A percentile compares a stretch with the other conserved stretches of the same genome.
phyloP scores from a whole-genome alignment of 2,113 vertebrate species.

The Nerophis ophidion region DNA sequence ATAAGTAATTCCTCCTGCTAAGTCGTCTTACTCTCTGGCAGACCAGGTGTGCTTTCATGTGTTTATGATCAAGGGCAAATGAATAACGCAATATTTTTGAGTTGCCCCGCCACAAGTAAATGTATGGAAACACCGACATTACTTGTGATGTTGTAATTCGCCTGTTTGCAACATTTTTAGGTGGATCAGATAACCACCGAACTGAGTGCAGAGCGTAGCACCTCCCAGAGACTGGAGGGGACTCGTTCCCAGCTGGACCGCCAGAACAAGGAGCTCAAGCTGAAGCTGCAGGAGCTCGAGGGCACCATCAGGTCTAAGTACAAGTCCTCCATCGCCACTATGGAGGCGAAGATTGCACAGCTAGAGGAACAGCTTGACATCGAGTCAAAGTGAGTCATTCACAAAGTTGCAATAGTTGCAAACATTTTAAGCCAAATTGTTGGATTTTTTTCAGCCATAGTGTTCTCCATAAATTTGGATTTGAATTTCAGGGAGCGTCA shows the following conservation, averaged over 20 bases:
- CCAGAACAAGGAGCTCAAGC: conserved; percentile 92
- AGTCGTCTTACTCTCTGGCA: not conserved
- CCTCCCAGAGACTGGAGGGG: conserved; percentile 83
- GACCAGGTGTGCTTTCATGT: not conserved
- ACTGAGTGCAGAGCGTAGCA: conserved; percentile 82
- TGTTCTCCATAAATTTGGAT: not conserved
- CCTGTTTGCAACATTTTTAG: conserved; percentile 49
- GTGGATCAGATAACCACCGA: conserved; percentile 85
- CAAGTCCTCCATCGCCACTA: conserved; percentile 77
- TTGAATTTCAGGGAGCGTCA: conserved; percentile 79
- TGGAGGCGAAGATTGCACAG: conserved; percentile 87
- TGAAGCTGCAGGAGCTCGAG: conserved; percentile 92
- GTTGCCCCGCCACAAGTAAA: too few species aligned
- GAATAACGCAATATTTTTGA: too few species aligned
- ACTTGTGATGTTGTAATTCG: not conserved
- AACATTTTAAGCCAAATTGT: not conserved
- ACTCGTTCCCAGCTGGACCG: conserved; percentile 86
- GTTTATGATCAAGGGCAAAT: not conserved
- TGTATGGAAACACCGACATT: too few species aligned
- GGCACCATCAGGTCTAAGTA: conserved; percentile 83
- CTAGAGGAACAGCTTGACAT: conserved; percentile 89
- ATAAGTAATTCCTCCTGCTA: not conserved
- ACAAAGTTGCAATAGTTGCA: too few species aligned
- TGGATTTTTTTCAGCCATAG: not conserved
- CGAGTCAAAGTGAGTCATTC: conserved; percentile 80